These are phyloP conservation scores for Eclectus roratus DNA, from an alignment of 2,113 vertebrate genomes.

Conservation along the genomic window DNA sequence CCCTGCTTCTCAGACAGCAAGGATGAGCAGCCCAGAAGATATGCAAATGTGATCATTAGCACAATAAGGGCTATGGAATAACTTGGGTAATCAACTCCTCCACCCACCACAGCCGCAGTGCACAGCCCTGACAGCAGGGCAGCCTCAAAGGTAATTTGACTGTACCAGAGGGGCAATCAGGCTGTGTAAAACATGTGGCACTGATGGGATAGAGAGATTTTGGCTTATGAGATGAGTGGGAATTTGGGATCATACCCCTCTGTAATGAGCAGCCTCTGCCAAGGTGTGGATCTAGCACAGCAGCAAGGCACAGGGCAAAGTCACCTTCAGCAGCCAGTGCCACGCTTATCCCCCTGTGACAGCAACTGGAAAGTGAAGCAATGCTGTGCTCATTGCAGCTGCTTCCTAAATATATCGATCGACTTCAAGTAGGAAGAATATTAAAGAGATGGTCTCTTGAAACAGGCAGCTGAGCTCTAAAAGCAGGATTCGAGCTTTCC, in stretches of 20 bases:
- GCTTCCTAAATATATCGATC: constrained; percentile 43
- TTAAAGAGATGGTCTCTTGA: not conserved
- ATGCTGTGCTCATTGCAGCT: not conserved
- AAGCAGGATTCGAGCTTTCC: constrained; percentile 12
- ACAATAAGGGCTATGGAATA: not conserved
- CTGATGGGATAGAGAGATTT: not conserved
- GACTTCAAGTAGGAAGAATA: not conserved
- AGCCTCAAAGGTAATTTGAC: accelerated
- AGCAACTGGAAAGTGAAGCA: not conserved
- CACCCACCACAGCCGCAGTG: not conserved
- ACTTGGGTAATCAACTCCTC: not conserved
- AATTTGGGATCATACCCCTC: not conserved
- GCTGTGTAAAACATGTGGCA: accelerated
- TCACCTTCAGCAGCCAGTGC: not conserved
- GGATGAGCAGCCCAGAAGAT: not conserved
- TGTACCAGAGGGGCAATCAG: accelerated
- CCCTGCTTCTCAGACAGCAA: not conserved
- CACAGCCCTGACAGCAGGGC: not conserved
- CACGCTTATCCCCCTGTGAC: not conserved
- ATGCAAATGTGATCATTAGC: not conserved
- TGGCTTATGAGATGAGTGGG: not conserved
- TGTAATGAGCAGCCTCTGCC: not conserved
- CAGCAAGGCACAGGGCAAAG: not conserved
- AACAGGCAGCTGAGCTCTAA: constrained; percentile 38
- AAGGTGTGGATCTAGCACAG: not conserved